Percentiles rank a stretch among this genome's conserved stretches.
Evolutionary conservation across 2,888 invertebrate species (phyloP).

Genomic region (Polymixis lichenea): DNA sequence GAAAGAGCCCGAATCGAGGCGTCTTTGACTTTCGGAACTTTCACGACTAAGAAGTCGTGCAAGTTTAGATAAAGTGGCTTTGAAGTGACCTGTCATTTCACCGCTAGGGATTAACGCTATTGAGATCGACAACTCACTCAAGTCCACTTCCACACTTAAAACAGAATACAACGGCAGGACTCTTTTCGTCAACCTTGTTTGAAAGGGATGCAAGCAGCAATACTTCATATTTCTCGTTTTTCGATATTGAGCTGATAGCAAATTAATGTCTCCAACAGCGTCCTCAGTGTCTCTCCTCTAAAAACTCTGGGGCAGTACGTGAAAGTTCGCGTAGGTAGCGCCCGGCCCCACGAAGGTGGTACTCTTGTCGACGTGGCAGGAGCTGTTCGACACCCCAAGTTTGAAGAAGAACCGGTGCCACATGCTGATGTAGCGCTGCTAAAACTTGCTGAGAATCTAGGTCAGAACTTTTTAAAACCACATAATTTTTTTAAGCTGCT

Average conservation of each 20-base stretch:
- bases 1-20: too few relatives aligned
- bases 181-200: neutral
- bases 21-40: too few relatives aligned
- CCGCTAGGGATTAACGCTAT: too few relatives aligned
- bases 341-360: conserved; percentile 82
- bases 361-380: conserved; percentile 80
- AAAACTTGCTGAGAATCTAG: conserved; percentile 80
- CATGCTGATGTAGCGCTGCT: conserved; percentile 86
- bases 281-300: conserved; percentile 84
- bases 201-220: neutral
- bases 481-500: too few relatives aligned
- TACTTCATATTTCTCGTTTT: neutral
- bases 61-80: too few relatives aligned
- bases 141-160: too few relatives aligned
- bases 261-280: conserved; percentile 69
- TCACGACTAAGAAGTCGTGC: too few relatives aligned
- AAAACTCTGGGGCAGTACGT: conserved; percentile 81
- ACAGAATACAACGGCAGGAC: neutral
- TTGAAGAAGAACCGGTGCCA: conserved; percentile 87
- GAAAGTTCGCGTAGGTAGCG: conserved; percentile 84
- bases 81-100: too few relatives aligned
- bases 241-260: neutral
- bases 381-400: conserved; percentile 86
- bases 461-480: conserved; percentile 64
- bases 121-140: too few relatives aligned